Evolutionary conservation across 2,113 vertebrate species (phyloP), one percentile per base, ranked within the genome.

Genomic region (Corythaeola cristata): DNA sequence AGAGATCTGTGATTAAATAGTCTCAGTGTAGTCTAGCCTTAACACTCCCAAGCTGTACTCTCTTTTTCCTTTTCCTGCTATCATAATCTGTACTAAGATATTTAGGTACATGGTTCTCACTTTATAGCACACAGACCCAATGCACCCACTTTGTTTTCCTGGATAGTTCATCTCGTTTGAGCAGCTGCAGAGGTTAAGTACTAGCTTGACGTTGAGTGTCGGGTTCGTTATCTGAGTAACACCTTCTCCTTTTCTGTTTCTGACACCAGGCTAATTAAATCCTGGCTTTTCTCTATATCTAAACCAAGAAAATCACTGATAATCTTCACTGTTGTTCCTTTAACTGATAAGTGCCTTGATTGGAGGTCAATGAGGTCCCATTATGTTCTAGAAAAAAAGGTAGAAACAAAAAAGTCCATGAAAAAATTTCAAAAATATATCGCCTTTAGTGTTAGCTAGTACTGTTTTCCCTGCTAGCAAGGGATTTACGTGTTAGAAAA

Each of bases 81-180:
- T n/a, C 2, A 13, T 37, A 62, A 44, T 35, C 47, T 52, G 8
- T 28, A 28, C 22, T 73, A 24, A 58, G 19, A 28, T 69, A 60
- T 77, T 77, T 52, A 50, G 3, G 1, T 62, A 19, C 5, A 14
- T 16, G 19, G 1, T n/a, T 72, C 44, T 85, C 23, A 55, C 8
- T 39, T 47, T 56, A 4, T 8, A 81, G 24, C 52, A 56, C 0
- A 0, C 3, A 28, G 30, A n/a, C 8, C 58, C 56, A 14, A 15
- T 26, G 23, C 39, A 60, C 4, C 8, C 26, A 24, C 10, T 45
- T 50, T 9, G 2, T 49, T 69, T 74, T 5, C 47, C 33, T 79
- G 49, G 24, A 32, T 33, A 33, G 26, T 69, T 68, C 49, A 68
- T 30, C 17, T 85, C 26, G 59, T 28, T 20, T 60, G 37, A 71